A percentile compares a stretch with the other conserved stretches of the same genome.
Conservation (phyloP, 2,113 vertebrate species). For the Mormyrus lacerda region DNA sequence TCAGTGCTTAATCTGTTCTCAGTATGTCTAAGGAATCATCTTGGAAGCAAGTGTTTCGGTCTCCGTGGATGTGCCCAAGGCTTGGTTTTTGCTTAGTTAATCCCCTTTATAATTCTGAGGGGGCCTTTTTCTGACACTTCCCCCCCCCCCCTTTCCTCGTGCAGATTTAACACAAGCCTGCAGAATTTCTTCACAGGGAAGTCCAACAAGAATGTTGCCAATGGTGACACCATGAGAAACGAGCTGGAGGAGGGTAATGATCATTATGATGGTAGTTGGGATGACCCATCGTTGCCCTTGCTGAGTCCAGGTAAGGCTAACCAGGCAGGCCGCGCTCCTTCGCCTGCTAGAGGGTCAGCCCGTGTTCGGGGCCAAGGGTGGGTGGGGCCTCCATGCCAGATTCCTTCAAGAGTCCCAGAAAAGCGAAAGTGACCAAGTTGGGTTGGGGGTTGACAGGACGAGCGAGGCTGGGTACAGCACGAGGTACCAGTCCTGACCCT, state of each 20-base stretch:
- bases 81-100: neutral
- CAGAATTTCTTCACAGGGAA: slow-evolving; percentile 67
- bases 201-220: slow-evolving; percentile 73
- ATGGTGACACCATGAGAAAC: slow-evolving; percentile 77
- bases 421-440: neutral
- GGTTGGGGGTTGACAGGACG: neutral
- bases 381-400: neutral
- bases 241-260: slow-evolving; percentile 96
- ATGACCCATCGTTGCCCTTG: slow-evolving; percentile 79
- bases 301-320: slow-evolving; percentile 89
- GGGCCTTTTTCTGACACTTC: neutral
- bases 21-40: neutral
- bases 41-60: neutral
- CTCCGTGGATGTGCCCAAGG: neutral
- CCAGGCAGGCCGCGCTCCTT: slow-evolving; percentile 74
- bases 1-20: neutral
- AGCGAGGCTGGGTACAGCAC: neutral
- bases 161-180: slow-evolving; percentile 84
- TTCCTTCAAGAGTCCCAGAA: neutral
- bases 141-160: slow-evolving; percentile 5
- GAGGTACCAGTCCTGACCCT: neutral
- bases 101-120: neutral
- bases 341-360: neutral
- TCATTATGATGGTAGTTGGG: slow-evolving; percentile 68
- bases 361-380: neutral